These are phyloP conservation scores for Ardeotis arabs DNA, from an alignment of 2,113 vertebrate species.

Conservation along the genomic window DNA sequence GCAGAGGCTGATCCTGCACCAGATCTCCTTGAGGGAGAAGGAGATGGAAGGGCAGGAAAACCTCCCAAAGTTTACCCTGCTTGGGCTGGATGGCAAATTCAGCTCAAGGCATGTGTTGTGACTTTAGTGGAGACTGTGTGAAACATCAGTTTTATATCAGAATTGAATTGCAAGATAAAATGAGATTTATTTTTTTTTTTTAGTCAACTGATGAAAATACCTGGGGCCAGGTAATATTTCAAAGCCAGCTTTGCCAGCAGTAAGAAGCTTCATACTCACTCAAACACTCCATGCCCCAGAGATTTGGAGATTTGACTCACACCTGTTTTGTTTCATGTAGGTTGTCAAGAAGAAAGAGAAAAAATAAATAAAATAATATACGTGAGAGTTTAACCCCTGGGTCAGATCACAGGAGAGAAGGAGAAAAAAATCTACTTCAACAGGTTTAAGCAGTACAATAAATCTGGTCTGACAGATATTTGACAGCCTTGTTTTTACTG, in stretches of 20 bases:
- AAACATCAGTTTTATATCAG: neutral
- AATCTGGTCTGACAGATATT: constrained; percentile 67
- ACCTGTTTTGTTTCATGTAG: constrained; percentile 24
- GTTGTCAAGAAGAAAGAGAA: constrained; percentile 43
- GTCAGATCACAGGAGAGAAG: constrained; percentile 44
- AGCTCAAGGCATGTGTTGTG: neutral
- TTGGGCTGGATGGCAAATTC: neutral
- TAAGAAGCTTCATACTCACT: neutral
- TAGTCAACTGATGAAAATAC: neutral
- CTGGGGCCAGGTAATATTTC: neutral
- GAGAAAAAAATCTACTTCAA: constrained; percentile 11
- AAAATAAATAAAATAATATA: constrained; percentile 20
- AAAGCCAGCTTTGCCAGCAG: neutral
- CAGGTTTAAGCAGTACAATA: constrained; percentile 49
- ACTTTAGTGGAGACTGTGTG: neutral
- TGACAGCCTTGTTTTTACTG: constrained; percentile 61
- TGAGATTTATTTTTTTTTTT: neutral
- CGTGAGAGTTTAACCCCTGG: constrained; percentile 33
- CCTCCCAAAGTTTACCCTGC: neutral
- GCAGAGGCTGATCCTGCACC: neutral
- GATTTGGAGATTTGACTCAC: constrained; percentile 38
- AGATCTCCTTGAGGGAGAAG: neutral
- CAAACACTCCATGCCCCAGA: neutral
- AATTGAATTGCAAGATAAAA: neutral
- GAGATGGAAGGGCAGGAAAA: neutral